Evolutionary conservation across 2,113 vertebrate species (phyloP).

Genomic region (Abramis brama): DNA sequence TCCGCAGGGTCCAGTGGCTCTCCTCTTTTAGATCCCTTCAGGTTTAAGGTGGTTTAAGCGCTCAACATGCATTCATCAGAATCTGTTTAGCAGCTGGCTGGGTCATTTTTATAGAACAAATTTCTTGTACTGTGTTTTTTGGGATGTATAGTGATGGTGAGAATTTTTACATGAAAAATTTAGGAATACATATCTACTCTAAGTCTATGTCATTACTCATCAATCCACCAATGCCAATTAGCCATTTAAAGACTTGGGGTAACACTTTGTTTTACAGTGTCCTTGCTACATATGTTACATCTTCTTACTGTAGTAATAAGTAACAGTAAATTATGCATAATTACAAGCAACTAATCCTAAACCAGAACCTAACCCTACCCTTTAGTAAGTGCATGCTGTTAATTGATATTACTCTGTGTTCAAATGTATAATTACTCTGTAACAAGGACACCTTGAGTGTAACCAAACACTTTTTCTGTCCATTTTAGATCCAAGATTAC

Average conservation of each 20-base stretch:
- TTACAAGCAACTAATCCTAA: too few species aligned
- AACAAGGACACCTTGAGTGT: too few species aligned
- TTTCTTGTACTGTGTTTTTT: conserved; percentile 8
- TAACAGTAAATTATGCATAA: too few species aligned
- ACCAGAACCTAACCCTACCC: too few species aligned
- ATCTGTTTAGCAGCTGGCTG: conserved; percentile 11
- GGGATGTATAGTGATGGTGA: not conserved
- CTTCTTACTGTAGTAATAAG: too few species aligned
- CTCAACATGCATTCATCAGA: conserved; percentile 26
- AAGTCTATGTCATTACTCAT: not conserved
- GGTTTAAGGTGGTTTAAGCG: conserved; percentile 7
- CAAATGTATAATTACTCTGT: too few species aligned
- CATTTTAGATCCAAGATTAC: not conserved
- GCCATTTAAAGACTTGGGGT: not conserved
- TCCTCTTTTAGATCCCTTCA: conserved; percentile 33
- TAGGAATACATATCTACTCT: not conserved
- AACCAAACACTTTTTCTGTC: not conserved
- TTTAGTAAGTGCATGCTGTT: too few species aligned
- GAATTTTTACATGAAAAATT: not conserved
- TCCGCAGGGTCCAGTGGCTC: conserved; percentile 34
- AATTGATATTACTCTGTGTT: too few species aligned
- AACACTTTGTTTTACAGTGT: too few species aligned
- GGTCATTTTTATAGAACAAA: not conserved
- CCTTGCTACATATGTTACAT: too few species aligned
- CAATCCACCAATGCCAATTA: not conserved